Evolutionary conservation across 2,113 vertebrate species (phyloP).

Genomic region (Notarius lentiginosus): DNA sequence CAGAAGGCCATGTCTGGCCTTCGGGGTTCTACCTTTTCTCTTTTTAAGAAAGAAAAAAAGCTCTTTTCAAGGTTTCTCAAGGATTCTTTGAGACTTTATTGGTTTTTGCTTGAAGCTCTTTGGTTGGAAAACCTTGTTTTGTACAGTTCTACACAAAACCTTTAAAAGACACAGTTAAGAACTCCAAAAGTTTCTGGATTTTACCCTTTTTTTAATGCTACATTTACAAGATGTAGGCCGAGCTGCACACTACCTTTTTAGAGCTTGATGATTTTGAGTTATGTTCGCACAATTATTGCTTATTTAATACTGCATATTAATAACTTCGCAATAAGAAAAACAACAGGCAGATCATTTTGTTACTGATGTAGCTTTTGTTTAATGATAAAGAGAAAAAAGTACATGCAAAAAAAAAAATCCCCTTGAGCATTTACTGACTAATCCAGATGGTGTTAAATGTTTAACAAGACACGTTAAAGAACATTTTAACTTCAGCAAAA

Average conservation of each 20-base stretch:
- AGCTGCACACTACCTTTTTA: background rate
- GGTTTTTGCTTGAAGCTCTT: background rate
- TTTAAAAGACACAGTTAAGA: background rate
- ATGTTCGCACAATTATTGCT: background rate
- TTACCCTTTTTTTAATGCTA: background rate
- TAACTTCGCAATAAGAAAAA: background rate
- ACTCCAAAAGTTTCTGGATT: background rate
- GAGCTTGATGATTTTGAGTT: background rate
- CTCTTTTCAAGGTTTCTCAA: background rate
- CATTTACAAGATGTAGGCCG: background rate
- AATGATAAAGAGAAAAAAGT: conserved; percentile 6
- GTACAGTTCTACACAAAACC: background rate
- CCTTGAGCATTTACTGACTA: conserved; percentile 29
- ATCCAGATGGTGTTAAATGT: background rate
- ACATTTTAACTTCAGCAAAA: conserved; percentile 19
- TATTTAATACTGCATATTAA: background rate
- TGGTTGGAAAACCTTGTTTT: background rate
- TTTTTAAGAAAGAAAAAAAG: background rate
- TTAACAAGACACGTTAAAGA: conserved; percentile 19
- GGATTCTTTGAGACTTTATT: background rate
- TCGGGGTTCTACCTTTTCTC: background rate
- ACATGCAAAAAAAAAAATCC: background rate
- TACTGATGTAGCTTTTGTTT: background rate
- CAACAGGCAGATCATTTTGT: background rate
- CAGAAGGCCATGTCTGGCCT: background rate